Evolutionary conservation across 2,797 vertebrate species (phyloP), one percentile per base, ranked within the genome.

Genomic region (Selene dorsalis): DNA sequence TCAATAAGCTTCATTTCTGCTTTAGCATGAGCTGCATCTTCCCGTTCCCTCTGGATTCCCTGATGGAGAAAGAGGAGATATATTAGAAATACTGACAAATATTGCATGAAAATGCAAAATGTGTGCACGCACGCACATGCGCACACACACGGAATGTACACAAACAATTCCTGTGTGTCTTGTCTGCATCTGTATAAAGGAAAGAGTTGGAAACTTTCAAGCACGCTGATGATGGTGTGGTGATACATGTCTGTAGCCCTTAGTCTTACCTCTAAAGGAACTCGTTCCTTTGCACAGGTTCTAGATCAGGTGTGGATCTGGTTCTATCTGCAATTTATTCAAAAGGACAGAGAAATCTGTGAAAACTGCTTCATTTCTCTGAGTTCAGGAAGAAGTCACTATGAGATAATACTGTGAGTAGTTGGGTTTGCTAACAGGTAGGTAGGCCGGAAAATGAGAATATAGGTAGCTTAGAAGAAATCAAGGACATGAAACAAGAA

Each of bases 271-370:
- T 70, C 47, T 53, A 26, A 22, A 71, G 17, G 14, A 79, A 39
- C 4, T 35, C 1, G 9, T 58, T 20, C n/a, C 13, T 39, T 17
- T 0, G 48, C 20, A 53, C 16, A 1, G 26, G 58, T 43, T 63
- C 2, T 10, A 11, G 38, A 12, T 53, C 0, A 6, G 2, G 7
- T 11, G 0, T 22, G 4, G 17, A 8, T 12, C 3, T n/a, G 30
- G 8, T 63, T 8, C 63, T 4, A 66, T 65, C 89, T 89, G 73
- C 41, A 82, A 59, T 55, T 7, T 59, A 66, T 52, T 10, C 0
- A 38, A 67, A 24, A 50, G 70, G 0, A 79, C 1, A 57, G 11
- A 12, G 52, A 63, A 57, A 28, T 26, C 16, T 47, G 16, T 64
- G 32, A 73, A 64, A 28, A 4, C 28, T 64, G 47, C 14, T 55